Conservation (phyloP, 2,113 vertebrate genomes). For the Tyto alba region DNA sequence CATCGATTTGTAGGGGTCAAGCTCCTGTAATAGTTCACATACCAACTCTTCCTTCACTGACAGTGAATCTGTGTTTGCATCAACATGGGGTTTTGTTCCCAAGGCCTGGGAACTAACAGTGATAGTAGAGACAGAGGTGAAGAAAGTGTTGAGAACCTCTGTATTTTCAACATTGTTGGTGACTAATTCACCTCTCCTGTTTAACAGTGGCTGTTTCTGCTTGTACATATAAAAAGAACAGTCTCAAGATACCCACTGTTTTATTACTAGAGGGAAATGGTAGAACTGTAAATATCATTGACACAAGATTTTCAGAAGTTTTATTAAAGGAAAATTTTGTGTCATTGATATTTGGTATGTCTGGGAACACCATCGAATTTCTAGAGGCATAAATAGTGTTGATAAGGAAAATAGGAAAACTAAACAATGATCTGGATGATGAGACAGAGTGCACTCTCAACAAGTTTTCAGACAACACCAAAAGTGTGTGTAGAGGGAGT, state of each 20-base stretch:
- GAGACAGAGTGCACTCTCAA: background rate
- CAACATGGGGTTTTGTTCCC: no score
- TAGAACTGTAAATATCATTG: background rate
- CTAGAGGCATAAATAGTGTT: background rate
- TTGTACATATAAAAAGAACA: background rate
- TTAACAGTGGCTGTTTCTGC: no score
- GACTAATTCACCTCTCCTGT: no score
- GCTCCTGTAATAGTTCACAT: no score
- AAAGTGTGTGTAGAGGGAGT: fast-evolving
- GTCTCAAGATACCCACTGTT: background rate
- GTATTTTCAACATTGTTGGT: no score
- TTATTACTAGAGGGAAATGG: background rate
- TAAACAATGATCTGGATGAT: background rate
- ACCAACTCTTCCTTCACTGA: no score
- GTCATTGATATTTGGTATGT: background rate
- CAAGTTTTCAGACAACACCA: background rate
- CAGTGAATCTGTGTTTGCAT: no score
- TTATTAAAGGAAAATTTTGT: background rate
- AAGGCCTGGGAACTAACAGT: no score
- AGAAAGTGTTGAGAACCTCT: no score
- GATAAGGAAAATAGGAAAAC: background rate
- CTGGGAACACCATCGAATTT: background rate
- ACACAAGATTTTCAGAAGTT: background rate
- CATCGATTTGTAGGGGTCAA: no score
- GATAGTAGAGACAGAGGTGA: no score